phyloP scores from a whole-genome alignment of 2,888 invertebrate species.

The Eubasilissa splendida region DNA sequence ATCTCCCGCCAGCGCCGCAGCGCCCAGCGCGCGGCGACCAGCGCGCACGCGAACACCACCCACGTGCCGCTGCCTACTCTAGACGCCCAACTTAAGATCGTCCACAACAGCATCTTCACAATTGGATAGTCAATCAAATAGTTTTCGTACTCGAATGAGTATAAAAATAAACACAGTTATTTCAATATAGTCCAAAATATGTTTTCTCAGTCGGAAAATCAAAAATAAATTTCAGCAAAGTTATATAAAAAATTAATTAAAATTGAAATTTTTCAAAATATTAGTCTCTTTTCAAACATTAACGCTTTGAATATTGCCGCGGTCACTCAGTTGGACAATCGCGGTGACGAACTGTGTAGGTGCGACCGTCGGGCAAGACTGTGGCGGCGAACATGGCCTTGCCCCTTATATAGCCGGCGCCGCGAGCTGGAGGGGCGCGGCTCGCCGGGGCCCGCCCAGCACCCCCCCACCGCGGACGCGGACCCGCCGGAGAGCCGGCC shows the following conservation, averaged over 20 bases:
- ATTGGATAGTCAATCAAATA: conserved; percentile 46
- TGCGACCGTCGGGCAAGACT: conserved; percentile 64
- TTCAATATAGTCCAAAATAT: no score
- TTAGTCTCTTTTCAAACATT: neutral
- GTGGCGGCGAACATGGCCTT: conserved; percentile 70
- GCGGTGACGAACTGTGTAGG: conserved; percentile 62
- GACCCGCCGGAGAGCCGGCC: conserved; percentile 26
- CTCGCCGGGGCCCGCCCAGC: conserved; percentile 46
- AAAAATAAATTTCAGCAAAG: neutral
- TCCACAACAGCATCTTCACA: conserved; percentile 71
- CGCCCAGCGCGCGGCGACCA: conserved; percentile 65
- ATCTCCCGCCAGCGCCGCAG: conserved; percentile 61
- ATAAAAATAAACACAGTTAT: conserved; percentile 20
- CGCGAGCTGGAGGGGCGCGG: conserved; percentile 64
- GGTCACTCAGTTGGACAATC: conserved; percentile 64
- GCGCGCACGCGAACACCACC: conserved; percentile 69
- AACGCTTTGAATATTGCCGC: conserved; percentile 60
- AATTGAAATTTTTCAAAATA: conserved; percentile 18
- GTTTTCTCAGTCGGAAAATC: neutral
- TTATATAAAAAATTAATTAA: neutral
- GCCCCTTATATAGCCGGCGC: conserved; percentile 70
- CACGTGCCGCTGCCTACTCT: conserved; percentile 62
- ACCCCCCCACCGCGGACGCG: conserved; percentile 32
- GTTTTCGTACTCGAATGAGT: neutral
- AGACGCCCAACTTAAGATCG: conserved; percentile 63